phyloP scores from a whole-genome alignment of 2,888 invertebrate species.

The Spisula solida region DNA sequence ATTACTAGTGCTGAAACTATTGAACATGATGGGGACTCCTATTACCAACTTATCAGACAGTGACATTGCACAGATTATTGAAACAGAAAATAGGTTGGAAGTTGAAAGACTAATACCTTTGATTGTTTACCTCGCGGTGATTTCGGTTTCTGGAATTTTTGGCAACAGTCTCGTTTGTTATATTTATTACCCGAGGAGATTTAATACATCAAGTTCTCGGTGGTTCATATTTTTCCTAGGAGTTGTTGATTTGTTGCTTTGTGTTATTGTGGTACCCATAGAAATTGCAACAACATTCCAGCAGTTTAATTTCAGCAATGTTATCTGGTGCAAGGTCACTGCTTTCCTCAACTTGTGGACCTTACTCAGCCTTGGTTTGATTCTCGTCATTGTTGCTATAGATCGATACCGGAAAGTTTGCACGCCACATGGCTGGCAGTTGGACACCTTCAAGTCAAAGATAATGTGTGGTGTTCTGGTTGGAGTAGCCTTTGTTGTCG shows the following conservation, averaged over 20 bases:
- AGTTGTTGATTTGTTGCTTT: slow-evolving; percentile 70
- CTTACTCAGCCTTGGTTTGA: slow-evolving; percentile 61
- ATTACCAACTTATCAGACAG: neutral
- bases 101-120: slow-evolving; percentile 62
- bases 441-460: slow-evolving; percentile 70
- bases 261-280: slow-evolving; percentile 66
- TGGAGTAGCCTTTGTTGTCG: slow-evolving; percentile 42
- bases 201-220: slow-evolving; percentile 67
- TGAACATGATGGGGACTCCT: neutral
- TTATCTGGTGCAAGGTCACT: slow-evolving; percentile 61
- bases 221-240: slow-evolving; percentile 73
- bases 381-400: slow-evolving; percentile 67
- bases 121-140: slow-evolving; percentile 60
- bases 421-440: slow-evolving; percentile 75
- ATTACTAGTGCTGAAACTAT: too few species aligned
- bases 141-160: slow-evolving; percentile 64
- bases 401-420: slow-evolving; percentile 79
- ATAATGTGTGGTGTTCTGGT: slow-evolving; percentile 58
- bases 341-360: slow-evolving; percentile 64
- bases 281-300: slow-evolving; percentile 67
- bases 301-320: slow-evolving; percentile 69
- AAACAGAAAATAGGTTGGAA: slow-evolving; percentile 62
- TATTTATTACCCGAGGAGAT: slow-evolving; percentile 66
- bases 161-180: slow-evolving; percentile 73
- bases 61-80: neutral